Evolutionary conservation across 1,140 invertebrate genomes (phyloP).

Genomic region (Drosophila rhopaloa): DNA sequence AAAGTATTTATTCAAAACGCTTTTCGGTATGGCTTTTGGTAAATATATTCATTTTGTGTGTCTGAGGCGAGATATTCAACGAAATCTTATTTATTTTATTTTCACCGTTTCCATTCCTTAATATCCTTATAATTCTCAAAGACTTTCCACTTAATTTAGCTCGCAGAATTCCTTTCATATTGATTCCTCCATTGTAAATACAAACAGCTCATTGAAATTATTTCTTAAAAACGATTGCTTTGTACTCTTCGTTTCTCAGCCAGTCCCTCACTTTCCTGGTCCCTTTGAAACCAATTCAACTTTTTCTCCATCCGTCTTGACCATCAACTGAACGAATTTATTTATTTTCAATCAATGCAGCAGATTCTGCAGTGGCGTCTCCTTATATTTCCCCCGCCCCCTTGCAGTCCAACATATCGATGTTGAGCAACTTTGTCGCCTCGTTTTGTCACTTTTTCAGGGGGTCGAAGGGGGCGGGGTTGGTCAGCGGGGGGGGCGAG

Average conservation of each 20-base stretch:
- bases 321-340: slow-evolving; percentile 51
- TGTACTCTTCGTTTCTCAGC: slow-evolving; percentile 9
- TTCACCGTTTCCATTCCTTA: background rate
- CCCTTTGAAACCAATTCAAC: slow-evolving; percentile 13
- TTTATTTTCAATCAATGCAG: slow-evolving; percentile 79
- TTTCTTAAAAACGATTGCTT: slow-evolving; percentile 20
- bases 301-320: slow-evolving; percentile 13
- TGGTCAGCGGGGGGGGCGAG: background rate
- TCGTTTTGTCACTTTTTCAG: slow-evolving; percentile 58
- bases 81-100: background rate
- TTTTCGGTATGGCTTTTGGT: too few relatives aligned
- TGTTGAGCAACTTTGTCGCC: slow-evolving; percentile 68
- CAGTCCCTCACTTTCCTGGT: background rate
- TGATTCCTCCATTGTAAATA: slow-evolving; percentile 21
- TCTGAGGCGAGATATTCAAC: too few relatives aligned
- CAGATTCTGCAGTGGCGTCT: slow-evolving; percentile 16
- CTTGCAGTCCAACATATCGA: slow-evolving; percentile 10
- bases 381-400: slow-evolving; percentile 7
- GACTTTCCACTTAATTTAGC: slow-evolving; percentile 18
- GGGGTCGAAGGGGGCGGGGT: background rate
- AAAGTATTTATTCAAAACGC: too few relatives aligned
- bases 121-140: slow-evolving; percentile 8
- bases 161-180: slow-evolving; percentile 31
- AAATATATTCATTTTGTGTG: too few relatives aligned
- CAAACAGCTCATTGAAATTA: slow-evolving; percentile 30